Percentiles rank a stretch among this genome's conserved stretches.
phyloP scores from a whole-genome alignment of 2,888 invertebrate genomes.

The Xanthia togata region DNA sequence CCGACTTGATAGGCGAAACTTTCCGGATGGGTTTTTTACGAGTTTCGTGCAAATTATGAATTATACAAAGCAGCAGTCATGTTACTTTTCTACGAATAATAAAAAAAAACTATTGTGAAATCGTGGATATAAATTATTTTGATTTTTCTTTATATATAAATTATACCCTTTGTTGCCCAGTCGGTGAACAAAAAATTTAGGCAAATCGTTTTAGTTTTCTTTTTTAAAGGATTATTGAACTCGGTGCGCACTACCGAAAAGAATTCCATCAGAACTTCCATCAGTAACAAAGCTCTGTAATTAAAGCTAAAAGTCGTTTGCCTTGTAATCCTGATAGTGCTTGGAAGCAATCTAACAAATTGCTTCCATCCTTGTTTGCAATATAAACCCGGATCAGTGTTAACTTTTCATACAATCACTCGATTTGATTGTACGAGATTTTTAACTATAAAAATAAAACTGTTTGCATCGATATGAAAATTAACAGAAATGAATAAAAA shows the following conservation, averaged over 20 bases:
- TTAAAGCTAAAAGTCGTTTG: not conserved
- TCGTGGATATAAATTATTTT: not conserved
- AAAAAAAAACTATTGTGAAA: slow-evolving; percentile 12
- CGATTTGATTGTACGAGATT: slow-evolving; percentile 14
- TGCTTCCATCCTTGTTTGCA: slow-evolving; percentile 28
- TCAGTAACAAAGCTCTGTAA: not conserved
- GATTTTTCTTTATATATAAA: too few relatives aligned
- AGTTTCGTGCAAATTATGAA: slow-evolving; percentile 49
- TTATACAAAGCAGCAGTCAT: slow-evolving; percentile 35
- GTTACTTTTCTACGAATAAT: slow-evolving; percentile 14
- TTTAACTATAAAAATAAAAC: slow-evolving; percentile 4
- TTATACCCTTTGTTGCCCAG: too few relatives aligned
- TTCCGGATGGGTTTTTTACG: slow-evolving; percentile 52
- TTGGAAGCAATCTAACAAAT: slow-evolving; percentile 41
- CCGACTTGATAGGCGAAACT: slow-evolving; percentile 47
- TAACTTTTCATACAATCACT: slow-evolving; percentile 38
- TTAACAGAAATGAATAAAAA: not conserved
- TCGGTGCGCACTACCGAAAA: too few relatives aligned
- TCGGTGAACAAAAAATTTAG: too few relatives aligned
- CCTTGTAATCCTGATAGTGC: slow-evolving; percentile 29
- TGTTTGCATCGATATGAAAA: slow-evolving; percentile 34
- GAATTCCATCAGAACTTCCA: too few relatives aligned
- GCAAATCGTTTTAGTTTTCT: too few relatives aligned
- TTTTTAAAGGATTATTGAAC: too few relatives aligned
- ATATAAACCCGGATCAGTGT: slow-evolving; percentile 11